Percentiles rank a stretch among this genome's conserved stretches.
These are phyloP conservation scores for Scophthalmus maximus DNA, from an alignment of 2,113 vertebrate genomes.

Conservation along the genomic window DNA sequence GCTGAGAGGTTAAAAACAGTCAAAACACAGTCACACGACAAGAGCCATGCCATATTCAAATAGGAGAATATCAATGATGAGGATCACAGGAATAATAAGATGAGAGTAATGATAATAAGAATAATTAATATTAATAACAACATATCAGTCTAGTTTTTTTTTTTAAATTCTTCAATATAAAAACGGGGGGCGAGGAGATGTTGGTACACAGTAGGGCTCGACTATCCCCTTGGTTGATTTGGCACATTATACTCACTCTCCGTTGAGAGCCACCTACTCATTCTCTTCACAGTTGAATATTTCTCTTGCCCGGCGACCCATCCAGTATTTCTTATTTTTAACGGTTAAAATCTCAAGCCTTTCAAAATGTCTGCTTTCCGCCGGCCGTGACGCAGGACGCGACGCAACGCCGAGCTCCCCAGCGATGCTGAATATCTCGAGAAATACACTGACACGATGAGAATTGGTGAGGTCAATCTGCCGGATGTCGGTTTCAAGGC, in stretches of 20 bases:
- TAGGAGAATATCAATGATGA: constrained; percentile 66
- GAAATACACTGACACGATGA: background rate
- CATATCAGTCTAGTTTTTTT: constrained; percentile 64
- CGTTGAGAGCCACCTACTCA: constrained; percentile 66
- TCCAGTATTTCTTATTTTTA: constrained; percentile 39
- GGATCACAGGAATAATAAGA: constrained; percentile 72
- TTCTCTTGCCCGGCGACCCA: constrained; percentile 65
- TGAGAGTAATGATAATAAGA: constrained; percentile 75
- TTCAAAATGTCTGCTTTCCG: constrained; percentile 1
- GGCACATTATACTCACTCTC: constrained; percentile 73
- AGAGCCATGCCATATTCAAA: constrained; percentile 77
- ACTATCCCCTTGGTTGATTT: constrained; percentile 68
- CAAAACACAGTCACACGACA: constrained; percentile 73
- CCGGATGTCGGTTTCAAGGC: constrained; percentile 25
- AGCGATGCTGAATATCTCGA: background rate
- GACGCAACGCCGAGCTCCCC: constrained; percentile 13
- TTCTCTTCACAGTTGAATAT: constrained; percentile 64
- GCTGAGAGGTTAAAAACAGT: constrained; percentile 66
- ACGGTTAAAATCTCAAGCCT: constrained; percentile 18
- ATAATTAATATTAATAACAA: constrained; percentile 77
- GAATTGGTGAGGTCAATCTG: too few relatives aligned
- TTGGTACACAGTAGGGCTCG: constrained; percentile 71
- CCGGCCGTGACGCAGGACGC: constrained; percentile 15
- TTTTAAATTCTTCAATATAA: constrained; percentile 70
- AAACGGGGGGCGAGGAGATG: constrained; percentile 70